These are phyloP conservation scores for Galagoides demidoff DNA, from an alignment of 2,797 vertebrate genomes.

Conservation along the genomic window DNA sequence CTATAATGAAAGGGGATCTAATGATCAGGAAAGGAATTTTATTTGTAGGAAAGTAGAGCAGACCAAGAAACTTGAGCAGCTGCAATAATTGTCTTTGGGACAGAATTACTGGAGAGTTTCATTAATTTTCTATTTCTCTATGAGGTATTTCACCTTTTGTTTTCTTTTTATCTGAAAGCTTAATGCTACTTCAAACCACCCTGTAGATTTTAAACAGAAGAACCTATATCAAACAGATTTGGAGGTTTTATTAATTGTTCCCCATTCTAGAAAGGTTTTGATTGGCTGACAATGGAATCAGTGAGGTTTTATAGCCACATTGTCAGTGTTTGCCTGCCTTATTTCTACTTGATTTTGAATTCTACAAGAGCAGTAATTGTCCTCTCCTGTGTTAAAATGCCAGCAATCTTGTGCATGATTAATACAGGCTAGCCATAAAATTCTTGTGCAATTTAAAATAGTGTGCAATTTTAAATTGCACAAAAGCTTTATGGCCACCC, in stretches of 20 bases:
- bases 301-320: neutral
- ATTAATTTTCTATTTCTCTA: slow-evolving; percentile 29
- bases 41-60: slow-evolving; percentile 25
- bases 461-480: no score
- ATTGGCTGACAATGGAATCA: neutral
- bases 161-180: slow-evolving; percentile 28
- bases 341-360: slow-evolving; percentile 43
- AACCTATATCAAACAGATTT: slow-evolving; percentile 10
- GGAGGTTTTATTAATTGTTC: slow-evolving; percentile 21
- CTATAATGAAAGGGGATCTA: slow-evolving; percentile 43
- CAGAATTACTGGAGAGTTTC: neutral
- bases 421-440: neutral
- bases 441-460: no score
- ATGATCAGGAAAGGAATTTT: slow-evolving; percentile 19
- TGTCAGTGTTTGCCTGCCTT: neutral
- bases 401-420: neutral
- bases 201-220: slow-evolving; percentile 37
- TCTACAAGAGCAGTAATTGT: neutral
- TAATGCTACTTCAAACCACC: slow-evolving; percentile 18
- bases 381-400: slow-evolving; percentile 15
- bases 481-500: no score
- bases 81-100: slow-evolving; percentile 16
- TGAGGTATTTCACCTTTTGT: slow-evolving; percentile 28
- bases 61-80: slow-evolving; percentile 6
- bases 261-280: slow-evolving; percentile 34